A percentile compares a stretch with the other conserved stretches of the same genome.
Conservation (phyloP, 2,797 vertebrate species). For the Pteronotus mesoamericanus region DNA sequence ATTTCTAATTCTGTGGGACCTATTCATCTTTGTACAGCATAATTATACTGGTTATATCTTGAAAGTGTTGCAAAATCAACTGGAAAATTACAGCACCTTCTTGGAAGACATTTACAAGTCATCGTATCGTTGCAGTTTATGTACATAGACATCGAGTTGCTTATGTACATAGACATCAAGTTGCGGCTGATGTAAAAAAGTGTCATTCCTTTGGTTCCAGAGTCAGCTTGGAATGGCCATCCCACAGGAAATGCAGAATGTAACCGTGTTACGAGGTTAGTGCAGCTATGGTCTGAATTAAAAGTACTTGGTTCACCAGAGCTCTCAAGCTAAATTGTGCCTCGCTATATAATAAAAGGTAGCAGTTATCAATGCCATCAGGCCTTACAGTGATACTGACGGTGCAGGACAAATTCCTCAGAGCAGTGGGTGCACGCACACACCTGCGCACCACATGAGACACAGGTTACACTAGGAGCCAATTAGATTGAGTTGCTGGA, state of each 20-base stretch:
- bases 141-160: background rate
- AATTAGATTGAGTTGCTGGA: background rate
- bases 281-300: background rate
- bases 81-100: background rate
- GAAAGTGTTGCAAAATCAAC: background rate
- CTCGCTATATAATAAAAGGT: background rate
- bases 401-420: background rate
- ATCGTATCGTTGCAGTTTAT: background rate
- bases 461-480: background rate
- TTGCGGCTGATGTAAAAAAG: background rate
- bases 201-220: background rate
- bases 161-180: background rate
- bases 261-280: background rate
- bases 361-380: background rate
- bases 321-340: background rate
- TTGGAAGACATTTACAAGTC: background rate
- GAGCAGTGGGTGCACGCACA: background rate
- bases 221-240: background rate
- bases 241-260: background rate
- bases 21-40: background rate
- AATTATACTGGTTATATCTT: background rate
- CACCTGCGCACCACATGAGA: too few relatives aligned
- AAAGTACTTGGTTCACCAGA: background rate
- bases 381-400: accelerated
- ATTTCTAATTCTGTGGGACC: background rate